Conservation (phyloP, 1,140 invertebrate genomes). For the Eurosta solidaginis region DNA sequence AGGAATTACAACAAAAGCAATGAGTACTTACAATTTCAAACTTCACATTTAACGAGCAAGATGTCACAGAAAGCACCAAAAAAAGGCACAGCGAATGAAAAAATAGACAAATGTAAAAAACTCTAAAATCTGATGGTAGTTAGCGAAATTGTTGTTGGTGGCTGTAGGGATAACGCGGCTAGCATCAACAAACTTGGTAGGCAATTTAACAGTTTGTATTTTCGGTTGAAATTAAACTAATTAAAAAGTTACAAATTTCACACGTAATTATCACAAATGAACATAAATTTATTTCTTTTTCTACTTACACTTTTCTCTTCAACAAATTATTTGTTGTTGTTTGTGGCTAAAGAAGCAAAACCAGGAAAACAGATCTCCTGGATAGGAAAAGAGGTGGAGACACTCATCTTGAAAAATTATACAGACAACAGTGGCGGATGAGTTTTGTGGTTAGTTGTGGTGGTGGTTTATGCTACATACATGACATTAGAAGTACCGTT, state of each 20-base stretch:
- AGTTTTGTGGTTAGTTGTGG: not conserved
- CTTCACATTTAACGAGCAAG: not conserved
- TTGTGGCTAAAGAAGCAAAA: not conserved
- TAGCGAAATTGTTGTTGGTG: not conserved
- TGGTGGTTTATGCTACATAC: not conserved
- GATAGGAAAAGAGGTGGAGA: not conserved
- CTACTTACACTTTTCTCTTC: not conserved
- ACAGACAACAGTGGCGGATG: not conserved
- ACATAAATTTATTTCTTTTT: conserved; percentile 17
- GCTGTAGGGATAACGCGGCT: not conserved
- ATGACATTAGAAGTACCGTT: not conserved
- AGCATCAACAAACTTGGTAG: conserved; percentile 10
- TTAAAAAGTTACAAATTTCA: conserved; percentile 31
- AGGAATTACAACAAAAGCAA: not conserved
- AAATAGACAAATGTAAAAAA: no score
- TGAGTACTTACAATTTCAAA: not conserved
- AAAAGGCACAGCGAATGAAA: not conserved
- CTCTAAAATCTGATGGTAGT: not conserved
- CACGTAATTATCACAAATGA: conserved; percentile 29
- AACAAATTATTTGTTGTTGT: not conserved
- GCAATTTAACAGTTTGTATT: conserved; percentile 9
- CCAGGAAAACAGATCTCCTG: no score
- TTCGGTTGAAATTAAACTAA: conserved; percentile 28
- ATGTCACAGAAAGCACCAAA: not conserved
- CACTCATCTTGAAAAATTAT: not conserved